Base-by-base conservation (phyloP, 2,888 invertebrate species). In the Caradrina kadenii region DNA sequence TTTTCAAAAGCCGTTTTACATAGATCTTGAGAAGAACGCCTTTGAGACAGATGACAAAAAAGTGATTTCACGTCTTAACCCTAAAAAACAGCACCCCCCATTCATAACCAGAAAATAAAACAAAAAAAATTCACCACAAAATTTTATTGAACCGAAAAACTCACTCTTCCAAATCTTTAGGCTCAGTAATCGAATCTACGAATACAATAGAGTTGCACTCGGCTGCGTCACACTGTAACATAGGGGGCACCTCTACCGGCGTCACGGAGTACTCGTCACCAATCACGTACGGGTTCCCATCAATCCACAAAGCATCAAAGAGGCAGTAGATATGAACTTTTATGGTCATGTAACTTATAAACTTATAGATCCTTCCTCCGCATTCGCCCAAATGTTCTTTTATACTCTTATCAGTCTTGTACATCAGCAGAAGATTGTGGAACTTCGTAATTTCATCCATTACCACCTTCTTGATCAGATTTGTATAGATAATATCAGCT, bases 381-480 rank as follows among this genome's bases (percentile, higher is more conserved):
- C 96, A 96, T 53, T 95, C 95, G 0, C 95, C 95, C 22, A 95
- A 83, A 87, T 96, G 96, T 73, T 96, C 96, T 11, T 95, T 95
- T 0, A 96, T 94, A 4, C 93, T 94, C 10, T 91, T 93, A 78
- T 95, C 96, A 0, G 95, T 95, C 69, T 95, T 95, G 31, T 96
- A 95, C 95, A 96, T 95, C 0, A 96, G 84, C 0, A 95, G 78
- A 0, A 96, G 79, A 35, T 95, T 95, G 67, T 96, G 95, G 76
- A 95, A 96, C 49, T 95, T 96, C 0, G 94, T 94, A 0, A 96
- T 95, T 54, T 96, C 96, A 69, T 96, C 96, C 91, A 91, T 94
- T 0, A 96, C 96, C 0, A 95, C 94, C 49, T 95, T 95, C 56
- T 95, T 95, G 0, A 96, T 96, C 7, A 95, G 61, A 64, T 95